Conservation (phyloP, 1,140 invertebrate species). For the fruit fly (Drosophila melanogaster) region Release_6_plus_ISO1_MT NT_033777.3:15141501-15142000, state of each 20-base stretch:
- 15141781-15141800: too few species aligned
- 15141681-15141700: conserved; percentile 12
- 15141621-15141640: neutral
- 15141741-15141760: too few species aligned
- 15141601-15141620: too few species aligned
- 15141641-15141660: neutral
- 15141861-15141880: conserved; percentile 43
- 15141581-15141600: neutral
- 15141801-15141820: neutral
- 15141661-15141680: conserved; percentile 11
- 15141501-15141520: conserved; percentile 59
- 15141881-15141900: conserved; percentile 16
- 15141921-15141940: conserved; percentile 78
- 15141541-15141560: neutral
- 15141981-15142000: conserved; percentile 40
- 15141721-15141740: too few species aligned
- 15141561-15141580: conserved; percentile 18
- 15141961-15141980: conserved; percentile 22
- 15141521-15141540: neutral
- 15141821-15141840: neutral
- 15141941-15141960: conserved; percentile 34
- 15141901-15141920: conserved; percentile 64
- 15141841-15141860: conserved; percentile 62
- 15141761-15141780: too few species aligned
- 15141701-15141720: too few species aligned